A percentile compares a stretch with the other conserved stretches of the same genome.
phyloP scores from a whole-genome alignment of 2,113 vertebrate genomes.

The Andinoacara biseriatus region DNA sequence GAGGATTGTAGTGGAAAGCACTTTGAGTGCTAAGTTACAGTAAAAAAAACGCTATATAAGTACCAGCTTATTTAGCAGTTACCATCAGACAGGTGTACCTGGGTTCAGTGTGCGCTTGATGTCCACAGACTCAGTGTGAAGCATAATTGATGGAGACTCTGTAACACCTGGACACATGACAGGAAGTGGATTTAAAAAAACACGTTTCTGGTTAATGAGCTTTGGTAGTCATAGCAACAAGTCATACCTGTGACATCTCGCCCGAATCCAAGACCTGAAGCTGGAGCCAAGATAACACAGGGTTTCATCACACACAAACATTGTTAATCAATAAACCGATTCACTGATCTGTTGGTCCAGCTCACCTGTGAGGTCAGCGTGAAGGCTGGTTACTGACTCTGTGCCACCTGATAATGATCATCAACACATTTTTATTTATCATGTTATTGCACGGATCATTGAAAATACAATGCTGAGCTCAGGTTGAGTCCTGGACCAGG shows the following conservation, averaged over 20 bases:
- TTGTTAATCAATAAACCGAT: neutral
- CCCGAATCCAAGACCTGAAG: conserved; percentile 32
- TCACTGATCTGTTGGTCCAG: neutral
- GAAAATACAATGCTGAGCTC: neutral
- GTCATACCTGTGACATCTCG: conserved; percentile 72
- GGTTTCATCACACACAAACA: neutral
- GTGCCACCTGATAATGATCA: conserved; percentile 38
- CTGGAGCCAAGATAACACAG: conserved; percentile 38
- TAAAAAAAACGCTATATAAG: no score
- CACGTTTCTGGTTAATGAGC: neutral
- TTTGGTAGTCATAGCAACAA: neutral
- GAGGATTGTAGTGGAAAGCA: no score
- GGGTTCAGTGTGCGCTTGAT: conserved; percentile 17
- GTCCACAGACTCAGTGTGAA: conserved; percentile 29
- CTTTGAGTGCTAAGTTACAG: no score
- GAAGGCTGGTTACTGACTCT: conserved; percentile 22
- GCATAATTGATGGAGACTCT: conserved; percentile 27
- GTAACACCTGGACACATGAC: conserved; percentile 28
- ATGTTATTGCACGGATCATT: neutral
- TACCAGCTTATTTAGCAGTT: no score
- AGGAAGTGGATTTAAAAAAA: neutral
- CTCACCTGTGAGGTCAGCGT: conserved; percentile 47
- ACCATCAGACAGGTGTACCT: conserved; percentile 24
- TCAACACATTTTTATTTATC: neutral
- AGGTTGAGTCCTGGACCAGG: neutral